phyloP scores from a whole-genome alignment of 2,113 vertebrate species.

The Sinocyclocheilus grahami region DNA sequence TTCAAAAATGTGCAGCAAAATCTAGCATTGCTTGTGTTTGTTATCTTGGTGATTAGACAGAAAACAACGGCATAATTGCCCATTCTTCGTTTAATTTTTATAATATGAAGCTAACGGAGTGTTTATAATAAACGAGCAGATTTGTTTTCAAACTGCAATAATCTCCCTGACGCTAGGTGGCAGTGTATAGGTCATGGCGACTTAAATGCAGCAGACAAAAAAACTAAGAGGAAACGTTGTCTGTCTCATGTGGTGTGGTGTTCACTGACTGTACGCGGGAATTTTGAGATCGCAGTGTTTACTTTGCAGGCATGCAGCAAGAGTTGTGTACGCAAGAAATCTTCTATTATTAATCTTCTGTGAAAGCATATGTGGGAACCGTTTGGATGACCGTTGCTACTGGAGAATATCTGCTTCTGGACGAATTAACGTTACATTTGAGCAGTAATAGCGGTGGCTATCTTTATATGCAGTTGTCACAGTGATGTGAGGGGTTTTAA shows the following conservation, averaged over 20 bases:
- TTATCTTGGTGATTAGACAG: background rate
- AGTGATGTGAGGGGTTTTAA: background rate
- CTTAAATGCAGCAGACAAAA: background rate
- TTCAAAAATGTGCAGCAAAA: background rate
- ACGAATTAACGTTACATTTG: background rate
- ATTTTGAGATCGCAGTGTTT: background rate
- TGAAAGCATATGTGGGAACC: background rate
- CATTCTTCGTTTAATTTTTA: background rate
- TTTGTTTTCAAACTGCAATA: background rate
- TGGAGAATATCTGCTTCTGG: background rate
- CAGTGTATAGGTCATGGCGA: background rate
- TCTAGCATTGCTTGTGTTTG: background rate
- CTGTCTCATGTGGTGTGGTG: background rate
- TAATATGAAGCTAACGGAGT: background rate
- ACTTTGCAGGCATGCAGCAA: background rate
- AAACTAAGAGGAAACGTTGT: background rate
- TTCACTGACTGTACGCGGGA: constrained; percentile 7
- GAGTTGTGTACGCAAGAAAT: background rate
- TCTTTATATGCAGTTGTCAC: background rate
- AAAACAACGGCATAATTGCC: background rate
- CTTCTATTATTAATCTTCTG: background rate
- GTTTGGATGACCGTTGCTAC: background rate
- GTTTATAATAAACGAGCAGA: background rate
- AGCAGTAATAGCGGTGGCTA: background rate
- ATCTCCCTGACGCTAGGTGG: background rate